Base-by-base conservation (phyloP, 2,888 invertebrate genomes). In the Plagodis dolabraria region DNA sequence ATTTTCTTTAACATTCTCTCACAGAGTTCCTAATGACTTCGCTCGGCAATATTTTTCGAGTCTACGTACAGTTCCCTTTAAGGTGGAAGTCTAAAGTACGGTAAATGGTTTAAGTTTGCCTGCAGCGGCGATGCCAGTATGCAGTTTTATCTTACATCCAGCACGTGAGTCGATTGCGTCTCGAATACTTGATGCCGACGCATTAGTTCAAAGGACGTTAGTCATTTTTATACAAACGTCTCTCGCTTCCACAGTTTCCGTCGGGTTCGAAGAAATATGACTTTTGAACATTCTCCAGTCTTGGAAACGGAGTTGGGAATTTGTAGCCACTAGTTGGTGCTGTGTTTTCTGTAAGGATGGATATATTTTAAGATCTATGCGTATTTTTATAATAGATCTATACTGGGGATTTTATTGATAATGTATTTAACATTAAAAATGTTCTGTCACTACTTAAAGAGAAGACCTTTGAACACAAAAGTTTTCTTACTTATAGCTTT, bases 131-230 rank as follows among this genome's bases (percentile, higher is more conserved):
- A 12, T 12, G 43, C 12, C 12, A 10, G 40, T 40, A 46, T 47
- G 51, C 51, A 43, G 57, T 34, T 22, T 44, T 42, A 43, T 51
- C 40, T 67, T 22, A 45, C 68, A 71, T 71, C 63, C 69, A 22
- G 74, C 75, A 80, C 76, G 80, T 74, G 73, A 75, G 75, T 71
- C 70, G 75, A 75, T 71, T 76, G 76, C 70, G 75, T 57, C 58
- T 57, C 69, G 81, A 82, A 82, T 82, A 76, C 75, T 64, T 72
- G 80, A 81, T 80, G 76, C 68, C 58, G 61, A 76, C 74, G 76
- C 80, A 78, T 81, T 79, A 78, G 71, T 78, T 75, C 71, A 73
- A 73, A 75, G 62, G 63, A 72, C 70, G 75, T 81, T 75, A 76
- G 73, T 77, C 77, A 79, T 77, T 82, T 80, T 79, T 76, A 75